Percentiles rank a stretch among this genome's conserved stretches.
phyloP scores from a whole-genome alignment of 2,888 invertebrate species.

The Nyleta sp. region DNA sequence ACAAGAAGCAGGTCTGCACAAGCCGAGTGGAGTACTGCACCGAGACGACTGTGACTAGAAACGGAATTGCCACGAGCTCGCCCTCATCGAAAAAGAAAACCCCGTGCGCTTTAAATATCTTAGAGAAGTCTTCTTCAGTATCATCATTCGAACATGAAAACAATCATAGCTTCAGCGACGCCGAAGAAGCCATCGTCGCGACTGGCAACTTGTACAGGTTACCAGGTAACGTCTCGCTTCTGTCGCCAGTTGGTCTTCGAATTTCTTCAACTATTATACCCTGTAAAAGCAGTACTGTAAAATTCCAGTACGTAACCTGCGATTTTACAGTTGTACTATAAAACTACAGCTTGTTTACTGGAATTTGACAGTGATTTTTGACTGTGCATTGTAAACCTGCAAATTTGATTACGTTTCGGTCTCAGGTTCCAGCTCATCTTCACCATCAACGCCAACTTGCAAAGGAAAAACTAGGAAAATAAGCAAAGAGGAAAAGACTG shows the following conservation, averaged over 20 bases:
- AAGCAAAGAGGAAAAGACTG: slow-evolving; percentile 78
- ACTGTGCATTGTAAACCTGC: no score
- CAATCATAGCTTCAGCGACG: slow-evolving; percentile 79
- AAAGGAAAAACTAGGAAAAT: slow-evolving; percentile 77
- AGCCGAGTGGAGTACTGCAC: slow-evolving; percentile 72
- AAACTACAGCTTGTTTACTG: no score
- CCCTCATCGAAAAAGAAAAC: slow-evolving; percentile 76
- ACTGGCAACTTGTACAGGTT: slow-evolving; percentile 76
- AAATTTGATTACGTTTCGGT: no score
- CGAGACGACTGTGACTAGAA: slow-evolving; percentile 76
- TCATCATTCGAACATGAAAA: slow-evolving; percentile 78
- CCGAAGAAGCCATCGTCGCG: slow-evolving; percentile 79
- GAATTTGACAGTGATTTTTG: no score
- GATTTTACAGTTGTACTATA: no score
- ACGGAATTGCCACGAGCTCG: slow-evolving; percentile 76
- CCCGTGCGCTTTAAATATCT: slow-evolving; percentile 70
- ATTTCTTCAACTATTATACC: no score
- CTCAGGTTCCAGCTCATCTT: slow-evolving; percentile 74
- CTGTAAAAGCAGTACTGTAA: no score
- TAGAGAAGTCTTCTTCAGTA: slow-evolving; percentile 74
- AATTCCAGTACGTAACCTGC: no score
- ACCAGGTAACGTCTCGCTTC: slow-evolving; percentile 75
- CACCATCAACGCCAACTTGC: slow-evolving; percentile 76
- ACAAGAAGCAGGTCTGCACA: slow-evolving; percentile 74
- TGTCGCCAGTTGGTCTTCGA: no score